Conservation (phyloP, 2,888 invertebrate genomes). For the Oscheius sp. region DNA sequence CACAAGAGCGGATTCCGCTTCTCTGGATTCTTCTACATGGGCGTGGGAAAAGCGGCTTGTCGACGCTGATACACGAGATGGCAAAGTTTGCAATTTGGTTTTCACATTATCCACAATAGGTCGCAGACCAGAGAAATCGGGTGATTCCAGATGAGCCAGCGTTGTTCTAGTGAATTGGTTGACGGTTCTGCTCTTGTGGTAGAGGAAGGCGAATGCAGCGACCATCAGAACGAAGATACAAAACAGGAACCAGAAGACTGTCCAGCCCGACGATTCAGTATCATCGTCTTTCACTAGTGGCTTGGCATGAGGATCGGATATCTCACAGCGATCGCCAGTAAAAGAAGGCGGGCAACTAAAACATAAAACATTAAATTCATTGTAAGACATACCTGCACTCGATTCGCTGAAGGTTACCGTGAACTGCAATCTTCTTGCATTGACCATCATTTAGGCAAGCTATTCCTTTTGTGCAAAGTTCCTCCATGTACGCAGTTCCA, state of each 20-base stretch:
- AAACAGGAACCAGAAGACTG: not conserved
- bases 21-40: too few species aligned
- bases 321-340: slow-evolving; percentile 3
- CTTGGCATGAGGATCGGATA: slow-evolving; percentile 2
- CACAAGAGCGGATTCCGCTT: too few species aligned
- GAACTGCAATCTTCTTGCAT: not conserved
- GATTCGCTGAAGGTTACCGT: not conserved
- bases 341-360: not conserved
- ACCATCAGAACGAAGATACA: not conserved
- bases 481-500: not conserved
- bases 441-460: not conserved
- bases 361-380: not conserved
- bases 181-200: not conserved
- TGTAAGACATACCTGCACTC: not conserved
- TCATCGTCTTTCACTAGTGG: not conserved
- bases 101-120: slow-evolving; percentile 7
- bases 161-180: not conserved
- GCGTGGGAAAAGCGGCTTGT: too few species aligned
- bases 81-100: not conserved
- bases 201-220: slow-evolving; percentile 3
- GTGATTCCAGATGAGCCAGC: not conserved
- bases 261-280: not conserved
- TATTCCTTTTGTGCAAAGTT: not conserved
- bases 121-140: not conserved
- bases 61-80: too few species aligned